phyloP scores from a whole-genome alignment of 2,888 invertebrate genomes.

The Lydus trimaculatus region DNA sequence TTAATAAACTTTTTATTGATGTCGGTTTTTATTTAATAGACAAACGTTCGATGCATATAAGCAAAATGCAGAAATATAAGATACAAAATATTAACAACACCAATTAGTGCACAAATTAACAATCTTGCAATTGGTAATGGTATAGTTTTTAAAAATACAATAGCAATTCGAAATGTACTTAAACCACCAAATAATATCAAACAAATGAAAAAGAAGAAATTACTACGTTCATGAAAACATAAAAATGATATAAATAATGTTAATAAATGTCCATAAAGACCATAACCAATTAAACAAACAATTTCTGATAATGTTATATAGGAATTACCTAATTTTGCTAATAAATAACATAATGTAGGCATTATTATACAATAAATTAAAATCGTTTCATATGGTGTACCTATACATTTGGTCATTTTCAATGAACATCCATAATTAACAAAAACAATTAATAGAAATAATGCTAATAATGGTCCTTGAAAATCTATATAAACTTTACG shows the following conservation, averaged over 20 bases:
- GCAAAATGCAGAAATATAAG: conserved; percentile 63
- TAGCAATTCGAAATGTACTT: conserved; percentile 60
- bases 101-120: conserved; percentile 61
- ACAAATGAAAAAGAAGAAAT: conserved; percentile 60
- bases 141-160: conserved; percentile 61
- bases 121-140: conserved; percentile 60
- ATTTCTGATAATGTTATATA: conserved; percentile 56
- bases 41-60: conserved; percentile 62
- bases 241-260: conserved; percentile 58
- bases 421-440: conserved; percentile 57
- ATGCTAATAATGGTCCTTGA: conserved; percentile 59
- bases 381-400: conserved; percentile 54
- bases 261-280: conserved; percentile 61
- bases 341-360: conserved; percentile 54
- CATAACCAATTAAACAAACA: conserved; percentile 60
- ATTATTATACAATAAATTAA: conserved; percentile 52
- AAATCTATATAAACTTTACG: conserved; percentile 58
- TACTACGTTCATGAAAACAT: conserved; percentile 58
- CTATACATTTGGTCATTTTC: conserved; percentile 48
- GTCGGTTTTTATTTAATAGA: conserved; percentile 41
- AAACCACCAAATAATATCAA: conserved; percentile 61
- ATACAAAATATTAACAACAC: conserved; percentile 61
- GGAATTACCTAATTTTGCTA: conserved; percentile 54
- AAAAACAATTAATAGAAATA: conserved; percentile 54
- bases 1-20: too few species aligned